Base-by-base conservation (phyloP, 2,113 vertebrate species). In the Pipra filicauda region DNA sequence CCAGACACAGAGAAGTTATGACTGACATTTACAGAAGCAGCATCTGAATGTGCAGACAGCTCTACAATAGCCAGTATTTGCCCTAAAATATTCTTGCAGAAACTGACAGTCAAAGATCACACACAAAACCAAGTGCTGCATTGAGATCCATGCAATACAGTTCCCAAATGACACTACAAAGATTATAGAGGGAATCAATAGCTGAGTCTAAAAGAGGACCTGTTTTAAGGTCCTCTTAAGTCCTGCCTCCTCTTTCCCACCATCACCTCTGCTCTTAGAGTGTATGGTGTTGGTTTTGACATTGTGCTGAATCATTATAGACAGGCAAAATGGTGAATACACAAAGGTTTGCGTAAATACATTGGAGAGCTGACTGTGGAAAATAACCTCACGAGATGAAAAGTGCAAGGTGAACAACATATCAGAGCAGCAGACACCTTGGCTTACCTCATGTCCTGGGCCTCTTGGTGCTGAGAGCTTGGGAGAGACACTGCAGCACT, bases 381-480 rank as follows among this genome's bases (percentile, higher is more conserved):
- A 52, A 65, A n/a, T 5, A 48, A 8, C 5, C 33, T 66, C 10
- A 14, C 9, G 3, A 20, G 55, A 46, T 0, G 0, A 12, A 19
- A 80, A 39, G 10, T 7, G 17, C 0, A 1, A 81, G 11, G 19
- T 30, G 66, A 44, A 30, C 0, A 2, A 31, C 24, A 14, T 27
- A 12, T 5, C 21, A 41, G 10, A 67, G 44, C 27, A 37, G 11
- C 74, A 51, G 74, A 12, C 57, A 43, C 33, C 39, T 48, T 33
- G 44, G 27, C 44, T 96, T 95, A 98, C 98, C 95, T 87, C 14
- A 41, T 55, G 4, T 14, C 16, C 17, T 35, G 21, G 20, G 35
- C n/a, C 48, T 85, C 88, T 20, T 58, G 76, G n/a, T 64, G 30
- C 41, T 33, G 31, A 70, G 66, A 48, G 20, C 62, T 67, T 48